Base-by-base conservation (phyloP, 2,797 vertebrate genomes). In the Anguilla megastoma region DNA sequence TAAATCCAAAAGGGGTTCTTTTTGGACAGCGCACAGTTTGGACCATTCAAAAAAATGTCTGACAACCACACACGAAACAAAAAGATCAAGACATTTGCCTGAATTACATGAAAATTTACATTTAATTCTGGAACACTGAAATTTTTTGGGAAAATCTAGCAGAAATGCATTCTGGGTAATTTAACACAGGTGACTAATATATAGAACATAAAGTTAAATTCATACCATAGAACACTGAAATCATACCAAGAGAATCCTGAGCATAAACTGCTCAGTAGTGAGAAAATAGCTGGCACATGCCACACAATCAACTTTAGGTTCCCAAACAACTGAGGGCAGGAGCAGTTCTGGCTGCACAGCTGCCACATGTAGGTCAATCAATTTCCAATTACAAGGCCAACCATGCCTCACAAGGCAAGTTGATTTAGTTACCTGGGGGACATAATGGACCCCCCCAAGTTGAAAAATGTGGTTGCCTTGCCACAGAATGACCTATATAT, bases 401-500 rank as follows among this genome's bases (percentile, higher is more conserved):
- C 24, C 21, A 82, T 50, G 18, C 79, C 45, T n/a, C 18, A 82
- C 2, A 0, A 82, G 79, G 16, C 41, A 82, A 50, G 50, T 82
- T 82, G 9, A 24, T 50, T 48, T 50, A 82, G 66, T 50, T 50
- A 54, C 41, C 41, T 66, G 63, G n/a, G 18, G 45, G 2, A 14
- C 36, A 66, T 71, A 27, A 71, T 48, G 58, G 41, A 87, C 33
- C 87, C 48, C 41, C 36, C 66, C 10, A 2, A 52, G 48, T 27
- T 74, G 41, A 87, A 16, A 60, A 60, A 63, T 66, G 41, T 60
- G 52, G 41, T 30, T 33, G 71, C 85, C 71, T 86, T 89, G 88
- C 74, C 87, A 89, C 88, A 90, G 58, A 82, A 58, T 89, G 88
- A 86, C 89, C 89, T 89, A 90, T 76, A 90, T 90, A 89, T 63